These are phyloP conservation scores for Episyrphus balteatus DNA, from an alignment of 1,140 invertebrate species.

Conservation along the genomic window DNA sequence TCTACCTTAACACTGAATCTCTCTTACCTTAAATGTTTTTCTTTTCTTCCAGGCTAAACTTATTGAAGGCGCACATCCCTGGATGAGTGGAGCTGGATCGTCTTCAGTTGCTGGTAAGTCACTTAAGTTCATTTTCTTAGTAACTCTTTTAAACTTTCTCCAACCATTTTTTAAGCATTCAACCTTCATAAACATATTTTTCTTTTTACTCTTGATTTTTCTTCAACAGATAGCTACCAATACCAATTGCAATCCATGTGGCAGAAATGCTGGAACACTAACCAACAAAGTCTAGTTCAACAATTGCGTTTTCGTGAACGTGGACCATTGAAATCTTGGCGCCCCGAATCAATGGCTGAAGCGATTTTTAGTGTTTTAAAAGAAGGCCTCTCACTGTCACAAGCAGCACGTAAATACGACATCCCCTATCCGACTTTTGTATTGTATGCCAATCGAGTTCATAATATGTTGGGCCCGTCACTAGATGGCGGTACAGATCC, in stretches of 20 bases:
- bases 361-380: slow-evolving; percentile 85
- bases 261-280: slow-evolving; percentile 90
- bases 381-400: slow-evolving; percentile 76
- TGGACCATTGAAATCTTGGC: slow-evolving; percentile 82
- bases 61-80: slow-evolving; percentile 33
- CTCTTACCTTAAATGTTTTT: not conserved
- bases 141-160: not conserved
- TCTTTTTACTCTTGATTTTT: slow-evolving; percentile 8
- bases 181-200: not conserved
- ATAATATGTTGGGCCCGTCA: slow-evolving; percentile 86
- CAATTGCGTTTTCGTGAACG: slow-evolving; percentile 82
- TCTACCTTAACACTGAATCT: too few species aligned
- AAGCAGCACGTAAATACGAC: slow-evolving; percentile 83
- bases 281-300: slow-evolving; percentile 69
- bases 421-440: slow-evolving; percentile 91
- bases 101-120: slow-evolving; percentile 34
- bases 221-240: slow-evolving; percentile 80
- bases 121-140: slow-evolving; percentile 1
- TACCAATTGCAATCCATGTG: slow-evolving; percentile 87
- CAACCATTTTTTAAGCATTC: not conserved
- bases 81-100: slow-evolving; percentile 31
- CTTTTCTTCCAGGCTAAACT: slow-evolving; percentile 29
- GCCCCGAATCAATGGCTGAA: slow-evolving; percentile 87
- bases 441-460: slow-evolving; percentile 83
- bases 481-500: slow-evolving; percentile 77